A percentile compares a stretch with the other conserved stretches of the same genome.
phyloP scores from a whole-genome alignment of 2,797 vertebrate species.

The Danio aesculapii region DNA sequence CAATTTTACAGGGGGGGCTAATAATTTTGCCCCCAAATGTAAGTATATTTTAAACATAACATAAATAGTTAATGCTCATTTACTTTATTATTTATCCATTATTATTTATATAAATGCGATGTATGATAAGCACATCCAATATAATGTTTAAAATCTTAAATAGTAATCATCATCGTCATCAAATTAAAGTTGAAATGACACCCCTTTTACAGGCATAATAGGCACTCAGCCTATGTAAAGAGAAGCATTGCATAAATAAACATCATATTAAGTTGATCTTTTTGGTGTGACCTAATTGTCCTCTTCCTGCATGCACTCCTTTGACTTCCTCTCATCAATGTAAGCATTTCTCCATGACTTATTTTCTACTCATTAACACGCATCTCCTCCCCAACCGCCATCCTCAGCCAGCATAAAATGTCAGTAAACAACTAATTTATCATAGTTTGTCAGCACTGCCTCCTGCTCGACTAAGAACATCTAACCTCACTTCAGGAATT shows the following conservation, averaged over 20 bases:
- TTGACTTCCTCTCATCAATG: conserved; percentile 27
- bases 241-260: background rate
- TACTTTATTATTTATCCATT: background rate
- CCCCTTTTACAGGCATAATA: background rate
- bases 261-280: background rate
- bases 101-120: background rate
- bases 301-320: background rate
- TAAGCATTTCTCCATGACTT: conserved; percentile 29
- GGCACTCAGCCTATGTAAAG: background rate
- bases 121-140: background rate
- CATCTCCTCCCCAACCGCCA: conserved; percentile 24
- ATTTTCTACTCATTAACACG: conserved; percentile 39
- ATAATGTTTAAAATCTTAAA: background rate
- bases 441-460: conserved; percentile 37
- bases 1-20: too few species aligned
- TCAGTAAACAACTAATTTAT: conserved; percentile 49
- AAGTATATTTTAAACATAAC: too few species aligned
- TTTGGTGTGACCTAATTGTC: background rate
- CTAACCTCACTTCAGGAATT: conserved; percentile 30
- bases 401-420: conserved; percentile 44
- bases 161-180: background rate
- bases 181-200: background rate
- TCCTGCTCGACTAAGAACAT: conserved; percentile 38
- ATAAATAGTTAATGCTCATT: too few species aligned
- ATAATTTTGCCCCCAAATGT: too few species aligned